These are phyloP conservation scores for Ichneumon xanthorius DNA, from an alignment of 2,888 invertebrate genomes.

Conservation along the genomic window DNA sequence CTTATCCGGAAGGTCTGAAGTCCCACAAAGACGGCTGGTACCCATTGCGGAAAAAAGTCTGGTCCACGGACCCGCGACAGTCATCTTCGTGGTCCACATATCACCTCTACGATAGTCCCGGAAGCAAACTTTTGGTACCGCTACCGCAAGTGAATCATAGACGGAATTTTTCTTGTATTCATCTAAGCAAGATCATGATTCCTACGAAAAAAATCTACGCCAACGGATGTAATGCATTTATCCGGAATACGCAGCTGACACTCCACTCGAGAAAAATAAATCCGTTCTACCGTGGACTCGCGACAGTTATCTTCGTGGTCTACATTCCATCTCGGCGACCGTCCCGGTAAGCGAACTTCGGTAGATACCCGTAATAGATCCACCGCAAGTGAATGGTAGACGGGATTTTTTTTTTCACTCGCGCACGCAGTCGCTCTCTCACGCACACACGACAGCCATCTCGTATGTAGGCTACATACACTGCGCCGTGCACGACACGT, in stretches of 20 bases:
- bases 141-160: too few relatives aligned
- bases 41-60: too few relatives aligned
- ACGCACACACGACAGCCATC: constrained; percentile 6
- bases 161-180: too few relatives aligned
- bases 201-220: too few relatives aligned
- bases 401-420: background rate
- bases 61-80: too few relatives aligned
- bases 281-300: background rate
- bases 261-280: background rate
- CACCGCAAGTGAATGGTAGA: background rate
- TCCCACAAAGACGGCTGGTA: background rate
- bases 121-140: too few relatives aligned
- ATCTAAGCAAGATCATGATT: too few relatives aligned
- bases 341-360: background rate
- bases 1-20: background rate
- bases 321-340: background rate
- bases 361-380: background rate
- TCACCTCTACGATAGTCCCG: too few relatives aligned
- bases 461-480: constrained; percentile 10
- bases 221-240: too few relatives aligned
- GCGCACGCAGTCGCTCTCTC: background rate
- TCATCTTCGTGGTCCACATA: too few relatives aligned
- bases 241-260: too few relatives aligned
- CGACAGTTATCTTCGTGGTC: background rate
- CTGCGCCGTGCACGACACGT: constrained; percentile 36